phyloP scores from a whole-genome alignment of 2,888 invertebrate genomes.

The Pheosia gnoma region DNA sequence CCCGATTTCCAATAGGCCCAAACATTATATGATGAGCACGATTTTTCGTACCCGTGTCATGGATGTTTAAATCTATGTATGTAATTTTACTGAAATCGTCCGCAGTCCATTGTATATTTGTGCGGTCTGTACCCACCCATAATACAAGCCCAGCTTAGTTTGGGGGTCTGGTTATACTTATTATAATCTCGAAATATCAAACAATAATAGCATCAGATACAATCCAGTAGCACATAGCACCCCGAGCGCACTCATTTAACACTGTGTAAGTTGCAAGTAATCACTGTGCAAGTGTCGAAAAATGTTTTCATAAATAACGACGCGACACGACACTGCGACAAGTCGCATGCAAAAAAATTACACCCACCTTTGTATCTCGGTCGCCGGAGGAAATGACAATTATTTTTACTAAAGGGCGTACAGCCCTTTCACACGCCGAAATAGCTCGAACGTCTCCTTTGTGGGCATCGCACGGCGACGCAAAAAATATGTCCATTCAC shows the following conservation, averaged over 20 bases:
- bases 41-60: no score
- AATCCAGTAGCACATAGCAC: constrained; percentile 25
- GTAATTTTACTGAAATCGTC: no score
- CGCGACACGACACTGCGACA: constrained; percentile 23
- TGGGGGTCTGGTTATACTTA: not conserved
- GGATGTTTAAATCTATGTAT: no score
- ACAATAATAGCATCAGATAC: not conserved
- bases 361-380: constrained; percentile 51
- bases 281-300: constrained; percentile 52
- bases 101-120: no score
- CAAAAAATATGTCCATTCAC: constrained; percentile 80
- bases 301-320: constrained; percentile 51
- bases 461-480: constrained; percentile 58
- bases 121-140: no score
- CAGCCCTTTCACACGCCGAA: constrained; percentile 80
- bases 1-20: no score
- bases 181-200: not conserved
- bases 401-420: constrained; percentile 77
- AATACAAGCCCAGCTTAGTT: no score
- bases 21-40: no score
- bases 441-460: constrained; percentile 76
- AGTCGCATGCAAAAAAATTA: constrained; percentile 35
- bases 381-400: constrained; percentile 84
- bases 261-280: constrained; percentile 49
- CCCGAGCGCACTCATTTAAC: constrained; percentile 54